phyloP scores from a whole-genome alignment of 2,113 vertebrate genomes.

The Colius striatus region DNA sequence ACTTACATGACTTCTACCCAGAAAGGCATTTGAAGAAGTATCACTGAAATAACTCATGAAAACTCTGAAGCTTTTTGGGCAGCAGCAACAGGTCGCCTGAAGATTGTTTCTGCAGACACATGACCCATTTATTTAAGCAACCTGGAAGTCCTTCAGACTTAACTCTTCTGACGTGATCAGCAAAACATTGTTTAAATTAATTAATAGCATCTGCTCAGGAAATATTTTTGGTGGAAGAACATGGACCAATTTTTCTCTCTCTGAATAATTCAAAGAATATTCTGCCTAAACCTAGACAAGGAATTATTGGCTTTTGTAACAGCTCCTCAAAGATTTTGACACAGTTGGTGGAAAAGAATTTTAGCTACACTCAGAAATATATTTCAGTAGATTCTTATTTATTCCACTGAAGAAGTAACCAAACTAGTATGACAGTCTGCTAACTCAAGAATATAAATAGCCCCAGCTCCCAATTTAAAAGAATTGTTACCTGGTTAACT shows the following conservation, averaged over 20 bases:
- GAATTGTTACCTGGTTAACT: constrained; percentile 86
- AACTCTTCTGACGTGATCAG: not conserved
- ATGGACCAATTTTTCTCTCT: not conserved
- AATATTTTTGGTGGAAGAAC: not conserved
- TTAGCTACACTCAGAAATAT: not conserved
- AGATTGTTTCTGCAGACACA: not conserved
- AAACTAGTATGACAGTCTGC: not conserved
- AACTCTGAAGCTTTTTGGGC: not conserved
- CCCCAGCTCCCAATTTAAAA: not conserved
- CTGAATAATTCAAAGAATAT: not conserved
- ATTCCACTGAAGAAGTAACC: not conserved
- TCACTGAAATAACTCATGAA: not conserved
- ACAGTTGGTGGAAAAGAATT: not conserved
- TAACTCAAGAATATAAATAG: not conserved
- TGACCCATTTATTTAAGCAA: not conserved
- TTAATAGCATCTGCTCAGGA: not conserved
- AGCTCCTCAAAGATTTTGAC: not conserved
- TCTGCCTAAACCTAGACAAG: not conserved
- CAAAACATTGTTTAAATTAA: not conserved
- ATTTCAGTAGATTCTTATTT: not conserved
- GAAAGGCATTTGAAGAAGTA: not conserved
- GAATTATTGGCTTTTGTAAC: not conserved
- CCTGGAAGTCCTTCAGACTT: not conserved
- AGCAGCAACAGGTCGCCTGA: not conserved
- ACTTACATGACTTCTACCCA: not conserved